Percentiles rank a stretch among this genome's conserved stretches.
phyloP scores from a whole-genome alignment of 2,888 invertebrate species.

The Drosophila helvetica region DNA sequence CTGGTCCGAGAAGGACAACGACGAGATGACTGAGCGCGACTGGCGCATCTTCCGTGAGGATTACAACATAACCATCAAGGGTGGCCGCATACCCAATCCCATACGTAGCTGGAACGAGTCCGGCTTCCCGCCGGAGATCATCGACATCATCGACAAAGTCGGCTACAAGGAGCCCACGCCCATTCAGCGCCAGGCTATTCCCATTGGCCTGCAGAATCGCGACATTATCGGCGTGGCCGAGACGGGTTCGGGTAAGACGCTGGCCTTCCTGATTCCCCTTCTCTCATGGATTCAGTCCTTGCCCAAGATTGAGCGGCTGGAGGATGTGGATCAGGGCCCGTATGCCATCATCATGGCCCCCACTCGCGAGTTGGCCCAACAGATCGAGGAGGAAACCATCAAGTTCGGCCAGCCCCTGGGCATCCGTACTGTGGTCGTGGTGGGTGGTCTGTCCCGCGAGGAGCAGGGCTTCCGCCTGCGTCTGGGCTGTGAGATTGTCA shows the following conservation, averaged over 20 bases:
- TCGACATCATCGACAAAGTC: constrained; percentile 96
- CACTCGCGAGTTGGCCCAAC: constrained; percentile 99
- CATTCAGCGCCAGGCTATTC: constrained; percentile 99
- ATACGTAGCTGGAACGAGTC: constrained; percentile 98
- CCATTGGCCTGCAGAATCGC: constrained; percentile 96
- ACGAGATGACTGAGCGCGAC: constrained; percentile 99
- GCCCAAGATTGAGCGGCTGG: constrained; percentile 96
- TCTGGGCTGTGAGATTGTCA: constrained; percentile 99
- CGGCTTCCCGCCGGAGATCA: constrained; percentile 93
- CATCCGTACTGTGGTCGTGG: constrained; percentile 98
- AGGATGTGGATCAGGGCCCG: constrained; percentile 97
- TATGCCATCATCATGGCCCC: constrained; percentile 99
- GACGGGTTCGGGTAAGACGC: constrained; percentile 99
- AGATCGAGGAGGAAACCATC: constrained; percentile 99
- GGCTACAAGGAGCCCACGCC: constrained; percentile 99
- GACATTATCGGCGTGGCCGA: constrained; percentile 99
- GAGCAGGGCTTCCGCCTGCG: constrained; percentile 98
- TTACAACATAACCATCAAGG: constrained; percentile 99
- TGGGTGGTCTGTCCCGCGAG: constrained; percentile 98
- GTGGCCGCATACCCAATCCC: constrained; percentile 98
- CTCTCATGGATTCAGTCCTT: constrained; percentile 98
- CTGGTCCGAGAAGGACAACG: constrained; percentile 97
- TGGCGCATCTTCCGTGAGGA: constrained; percentile 99
- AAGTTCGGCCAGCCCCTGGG: constrained; percentile 97
- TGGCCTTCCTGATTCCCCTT: constrained; percentile 98